A percentile compares a stretch with the other conserved stretches of the same genome.
These are phyloP conservation scores for Oscheius sp. DNA, from an alignment of 2,888 invertebrate genomes.

Conservation along the genomic window DNA sequence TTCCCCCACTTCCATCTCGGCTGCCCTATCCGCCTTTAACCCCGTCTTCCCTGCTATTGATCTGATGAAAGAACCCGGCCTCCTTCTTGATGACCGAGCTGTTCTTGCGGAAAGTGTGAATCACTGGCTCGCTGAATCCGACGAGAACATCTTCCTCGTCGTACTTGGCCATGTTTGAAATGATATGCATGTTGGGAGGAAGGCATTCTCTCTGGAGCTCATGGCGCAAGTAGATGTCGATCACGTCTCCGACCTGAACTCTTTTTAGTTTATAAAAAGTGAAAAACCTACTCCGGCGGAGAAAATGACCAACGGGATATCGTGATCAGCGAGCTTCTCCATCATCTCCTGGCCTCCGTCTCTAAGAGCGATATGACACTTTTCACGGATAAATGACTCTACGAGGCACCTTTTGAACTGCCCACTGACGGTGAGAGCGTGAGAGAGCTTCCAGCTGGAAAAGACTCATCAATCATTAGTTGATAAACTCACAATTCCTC, in stretches of 20 bases:
- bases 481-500: slow-evolving; percentile 75
- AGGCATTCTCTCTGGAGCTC: slow-evolving; percentile 76
- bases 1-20: too few species aligned
- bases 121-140: slow-evolving; percentile 83
- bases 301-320: slow-evolving; percentile 88
- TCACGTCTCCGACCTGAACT: slow-evolving; percentile 78
- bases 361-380: slow-evolving; percentile 39
- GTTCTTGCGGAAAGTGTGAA: slow-evolving; percentile 94
- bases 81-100: slow-evolving; percentile 81
- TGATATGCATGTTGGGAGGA: slow-evolving; percentile 69
- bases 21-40: too few species aligned
- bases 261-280: not conserved
- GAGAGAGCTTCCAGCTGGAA: slow-evolving; percentile 53
- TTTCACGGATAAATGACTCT: slow-evolving; percentile 20
- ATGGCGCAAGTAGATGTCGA: slow-evolving; percentile 82
- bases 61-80: slow-evolving; percentile 82
- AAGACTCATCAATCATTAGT: slow-evolving; percentile 67
- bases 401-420: slow-evolving; percentile 21
- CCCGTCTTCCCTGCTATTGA: slow-evolving; percentile 53
- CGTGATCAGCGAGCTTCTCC: slow-evolving; percentile 45
- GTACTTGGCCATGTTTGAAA: slow-evolving; percentile 72
- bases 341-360: slow-evolving; percentile 59
- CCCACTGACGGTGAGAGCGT: slow-evolving; percentile 15
- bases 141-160: slow-evolving; percentile 73
- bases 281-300: slow-evolving; percentile 82